These are phyloP conservation scores for Ianthella basta DNA, from an alignment of 37 sponge, comb jelly and placozoan species.

Conservation along the genomic window DNA sequence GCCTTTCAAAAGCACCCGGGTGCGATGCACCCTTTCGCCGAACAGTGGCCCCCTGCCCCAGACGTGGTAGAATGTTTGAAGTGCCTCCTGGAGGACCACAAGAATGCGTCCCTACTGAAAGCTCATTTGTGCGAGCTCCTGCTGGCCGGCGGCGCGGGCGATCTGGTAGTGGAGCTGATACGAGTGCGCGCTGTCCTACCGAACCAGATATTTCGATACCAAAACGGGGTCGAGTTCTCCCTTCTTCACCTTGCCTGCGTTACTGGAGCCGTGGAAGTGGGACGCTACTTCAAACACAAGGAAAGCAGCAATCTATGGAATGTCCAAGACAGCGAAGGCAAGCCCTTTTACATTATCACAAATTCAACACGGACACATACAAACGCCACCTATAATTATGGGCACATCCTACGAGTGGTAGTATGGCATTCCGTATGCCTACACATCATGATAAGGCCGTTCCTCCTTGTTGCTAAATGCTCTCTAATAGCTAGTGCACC, in stretches of 20 bases:
- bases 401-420: no score
- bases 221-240: not conserved
- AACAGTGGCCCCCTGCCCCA: not conserved
- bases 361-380: no score
- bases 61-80: not conserved
- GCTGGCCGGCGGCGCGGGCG: not conserved
- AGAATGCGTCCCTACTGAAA: not conserved
- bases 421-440: no score
- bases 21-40: not conserved
- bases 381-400: no score
- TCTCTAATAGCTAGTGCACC: no score
- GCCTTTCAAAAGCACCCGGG: not conserved
- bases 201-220: not conserved
- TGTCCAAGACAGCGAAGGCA: not conserved
- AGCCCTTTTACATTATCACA: no score
- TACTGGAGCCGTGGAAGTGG: not conserved
- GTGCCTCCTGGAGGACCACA: not conserved
- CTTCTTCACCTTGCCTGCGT: conserved; percentile 23
- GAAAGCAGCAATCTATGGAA: conserved; percentile 1
- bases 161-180: not conserved
- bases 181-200: not conserved
- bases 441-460: no score
- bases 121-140: conserved; percentile 8
- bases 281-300: not conserved
- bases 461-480: no score